Evolutionary conservation across 2,113 vertebrate genomes (phyloP), one percentile per base, ranked within the genome.

Genomic region (Nibea albiflora): DNA sequence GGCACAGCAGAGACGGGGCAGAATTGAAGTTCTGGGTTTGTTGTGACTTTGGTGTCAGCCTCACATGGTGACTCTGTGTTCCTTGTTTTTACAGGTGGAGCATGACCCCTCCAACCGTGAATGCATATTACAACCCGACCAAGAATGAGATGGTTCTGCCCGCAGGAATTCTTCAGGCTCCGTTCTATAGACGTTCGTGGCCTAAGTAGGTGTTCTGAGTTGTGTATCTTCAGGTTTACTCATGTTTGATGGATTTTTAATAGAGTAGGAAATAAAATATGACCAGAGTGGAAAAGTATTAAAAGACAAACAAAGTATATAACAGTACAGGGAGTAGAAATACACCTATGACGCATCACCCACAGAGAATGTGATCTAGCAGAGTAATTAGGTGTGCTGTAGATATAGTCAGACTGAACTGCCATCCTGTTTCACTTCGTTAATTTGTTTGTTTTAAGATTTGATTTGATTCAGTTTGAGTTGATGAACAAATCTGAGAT

Each of bases 71-170:
- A 1, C 24, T 72, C 60, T 77, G 15, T 81, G 72, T 47, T 67
- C 28, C 20, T 64, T 76, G n/a, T 86, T 71, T 63, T 81, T 70
- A 16, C 95, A 99, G 98, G 92, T 99, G 98, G 98, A 99, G 97
- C 90, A 99, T 99, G 98, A 99, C 98, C 0, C 98, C 98, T 0
- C 96, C 97, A 0, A 98, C 98, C 0, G 98, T 98, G 84, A 99
- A 99, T 0, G 98, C 98, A 0, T 99, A 99, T 93, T 99, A 99
- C 88, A 98, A 97, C 2, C 98, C 98, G 17, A 99, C 98, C 79
- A 99, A 99, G 94, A 99, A 99, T 0, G 97, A 98, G 95, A 99
- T 99, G 0, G 98, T 99, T 65, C 96, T 99, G 80, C 98, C 98
- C 0, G 98, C 98, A 0, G 98, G 98, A 28, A 99, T 99, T 71